Evolutionary conservation across 2,113 vertebrate species (phyloP).

Genomic region (Phylloscopus whistleri): DNA sequence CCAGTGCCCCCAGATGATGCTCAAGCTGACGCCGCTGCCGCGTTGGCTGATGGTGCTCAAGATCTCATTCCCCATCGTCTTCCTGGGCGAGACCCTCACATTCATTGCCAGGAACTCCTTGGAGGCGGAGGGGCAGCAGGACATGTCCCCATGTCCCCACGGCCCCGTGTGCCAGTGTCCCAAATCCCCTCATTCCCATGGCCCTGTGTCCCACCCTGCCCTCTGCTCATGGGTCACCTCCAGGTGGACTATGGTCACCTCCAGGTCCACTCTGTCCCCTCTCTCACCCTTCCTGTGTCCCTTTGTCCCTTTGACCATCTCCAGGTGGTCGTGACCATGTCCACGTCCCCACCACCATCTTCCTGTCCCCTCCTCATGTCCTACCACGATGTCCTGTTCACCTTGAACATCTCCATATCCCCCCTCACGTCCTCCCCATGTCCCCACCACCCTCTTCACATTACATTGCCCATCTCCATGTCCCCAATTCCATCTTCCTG

Average conservation of each 20-base stretch:
- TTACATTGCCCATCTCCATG: not conserved
- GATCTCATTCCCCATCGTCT: not conserved
- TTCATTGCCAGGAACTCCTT: not conserved
- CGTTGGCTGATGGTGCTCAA: not conserved
- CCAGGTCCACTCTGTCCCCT: not conserved
- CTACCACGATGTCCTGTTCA: not conserved
- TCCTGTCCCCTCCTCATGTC: not conserved
- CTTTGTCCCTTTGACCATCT: not conserved
- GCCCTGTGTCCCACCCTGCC: not conserved
- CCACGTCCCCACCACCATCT: not conserved
- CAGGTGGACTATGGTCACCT: not conserved
- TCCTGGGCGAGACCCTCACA: too few relatives aligned
- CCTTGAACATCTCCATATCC: not conserved
- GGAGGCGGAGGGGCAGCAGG: not conserved
- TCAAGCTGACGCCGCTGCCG: not conserved
- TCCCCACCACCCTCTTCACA: not conserved
- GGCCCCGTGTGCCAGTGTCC: not conserved
- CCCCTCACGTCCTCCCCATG: not conserved
- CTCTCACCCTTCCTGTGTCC: not conserved
- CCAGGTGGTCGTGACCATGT: too few relatives aligned
- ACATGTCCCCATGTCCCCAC: not conserved
- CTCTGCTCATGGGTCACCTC: not conserved
- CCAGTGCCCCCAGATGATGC: not conserved
- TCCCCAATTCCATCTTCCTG: not conserved
- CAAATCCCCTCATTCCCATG: not conserved